phyloP scores from a whole-genome alignment of 1,140 invertebrate genomes.

The Drosophila nannoptera region DNA sequence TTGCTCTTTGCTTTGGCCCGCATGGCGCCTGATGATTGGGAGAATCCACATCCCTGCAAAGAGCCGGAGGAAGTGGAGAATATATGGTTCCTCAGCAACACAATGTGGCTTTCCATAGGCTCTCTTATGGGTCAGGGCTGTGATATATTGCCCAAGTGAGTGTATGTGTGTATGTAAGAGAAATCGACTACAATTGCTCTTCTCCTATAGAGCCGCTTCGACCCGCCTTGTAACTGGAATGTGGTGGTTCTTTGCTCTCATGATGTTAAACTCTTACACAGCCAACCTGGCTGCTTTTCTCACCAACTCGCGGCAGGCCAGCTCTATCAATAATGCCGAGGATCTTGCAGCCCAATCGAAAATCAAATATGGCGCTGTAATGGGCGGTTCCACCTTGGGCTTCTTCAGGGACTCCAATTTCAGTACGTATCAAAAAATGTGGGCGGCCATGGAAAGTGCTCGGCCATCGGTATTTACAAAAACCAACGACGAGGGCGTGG shows the following conservation, averaged over 20 bases:
- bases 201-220: conserved; percentile 85
- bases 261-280: conserved; percentile 97
- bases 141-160: conserved; percentile 84
- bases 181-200: conserved; percentile 80
- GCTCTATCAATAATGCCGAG: conserved; percentile 92
- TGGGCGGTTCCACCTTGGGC: conserved; percentile 86
- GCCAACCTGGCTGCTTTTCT: conserved; percentile 97
- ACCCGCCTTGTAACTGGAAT: conserved; percentile 90
- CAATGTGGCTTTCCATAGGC: conserved; percentile 88
- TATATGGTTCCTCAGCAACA: conserved; percentile 88
- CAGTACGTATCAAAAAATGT: conserved; percentile 80
- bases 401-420: conserved; percentile 83
- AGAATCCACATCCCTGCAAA: conserved; percentile 91
- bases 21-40: conserved; percentile 93
- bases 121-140: conserved; percentile 90
- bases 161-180: conserved; percentile 78
- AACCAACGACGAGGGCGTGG: conserved; percentile 88
- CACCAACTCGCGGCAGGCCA: conserved; percentile 90
- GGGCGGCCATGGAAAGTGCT: conserved; percentile 87
- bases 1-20: conserved; percentile 87
- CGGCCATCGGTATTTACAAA: conserved; percentile 88
- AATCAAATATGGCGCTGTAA: conserved; percentile 91
- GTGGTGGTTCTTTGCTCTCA: conserved; percentile 99
- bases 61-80: conserved; percentile 90
- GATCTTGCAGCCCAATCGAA: conserved; percentile 93